These are phyloP conservation scores for Tilapia sparmanii DNA, from an alignment of 2,113 vertebrate species.

Conservation along the genomic window DNA sequence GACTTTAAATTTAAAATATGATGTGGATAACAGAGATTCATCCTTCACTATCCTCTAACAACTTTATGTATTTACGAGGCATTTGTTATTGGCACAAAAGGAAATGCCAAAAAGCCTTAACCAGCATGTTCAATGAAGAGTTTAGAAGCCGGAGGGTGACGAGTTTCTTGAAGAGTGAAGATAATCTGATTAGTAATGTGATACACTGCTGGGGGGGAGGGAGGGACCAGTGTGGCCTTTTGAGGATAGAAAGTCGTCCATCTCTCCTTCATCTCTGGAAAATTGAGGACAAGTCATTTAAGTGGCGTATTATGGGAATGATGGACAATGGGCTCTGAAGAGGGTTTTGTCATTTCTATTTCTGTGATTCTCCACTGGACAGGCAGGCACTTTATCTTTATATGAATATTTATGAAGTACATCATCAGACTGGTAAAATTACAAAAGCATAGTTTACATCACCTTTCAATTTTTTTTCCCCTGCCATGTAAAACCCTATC, in stretches of 20 bases:
- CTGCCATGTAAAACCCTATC: not conserved
- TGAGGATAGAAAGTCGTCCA: not conserved
- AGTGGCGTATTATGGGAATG: not conserved
- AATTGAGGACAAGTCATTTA: not conserved
- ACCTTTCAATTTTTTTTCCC: not conserved
- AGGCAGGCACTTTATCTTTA: not conserved
- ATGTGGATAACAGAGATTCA: not conserved
- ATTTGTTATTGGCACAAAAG: not conserved
- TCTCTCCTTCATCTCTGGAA: not conserved
- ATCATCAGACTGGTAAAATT: not conserved
- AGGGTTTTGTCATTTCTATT: not conserved
- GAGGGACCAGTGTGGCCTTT: not conserved
- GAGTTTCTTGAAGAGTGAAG: slow-evolving; percentile 13
- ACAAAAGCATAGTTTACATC: not conserved
- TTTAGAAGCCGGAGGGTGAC: not conserved
- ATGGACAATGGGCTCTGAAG: not conserved
- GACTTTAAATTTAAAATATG: not conserved
- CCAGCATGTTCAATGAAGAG: not conserved
- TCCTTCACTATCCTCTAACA: not conserved
- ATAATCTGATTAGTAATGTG: slow-evolving; percentile 56
- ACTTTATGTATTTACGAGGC: not conserved
- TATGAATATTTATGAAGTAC: slow-evolving; percentile 3
- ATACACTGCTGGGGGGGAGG: slow-evolving; percentile 8
- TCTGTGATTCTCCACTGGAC: not conserved
- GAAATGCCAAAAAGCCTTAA: not conserved